Conservation (phyloP, 1,140 invertebrate genomes). For the Coptotermes formosanus region DNA sequence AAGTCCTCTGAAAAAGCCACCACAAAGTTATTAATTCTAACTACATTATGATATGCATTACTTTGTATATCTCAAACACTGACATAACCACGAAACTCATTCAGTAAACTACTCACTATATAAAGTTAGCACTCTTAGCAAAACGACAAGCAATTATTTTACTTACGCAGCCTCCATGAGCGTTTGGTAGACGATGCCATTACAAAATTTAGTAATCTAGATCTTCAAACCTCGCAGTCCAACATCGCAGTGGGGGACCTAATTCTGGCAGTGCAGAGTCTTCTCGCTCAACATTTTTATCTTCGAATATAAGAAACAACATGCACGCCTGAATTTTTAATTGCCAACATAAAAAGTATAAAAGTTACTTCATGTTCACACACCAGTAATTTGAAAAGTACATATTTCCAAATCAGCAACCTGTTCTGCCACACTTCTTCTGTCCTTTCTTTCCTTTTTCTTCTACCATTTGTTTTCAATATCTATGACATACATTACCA, state of each 20-base stretch:
- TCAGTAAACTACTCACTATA: not conserved
- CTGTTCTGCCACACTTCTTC: conserved; percentile 33
- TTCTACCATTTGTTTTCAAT: not conserved
- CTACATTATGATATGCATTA: no score
- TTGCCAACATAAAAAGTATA: conserved; percentile 27
- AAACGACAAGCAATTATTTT: not conserved
- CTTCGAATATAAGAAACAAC: not conserved
- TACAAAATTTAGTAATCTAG: conserved; percentile 45
- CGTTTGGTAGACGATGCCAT: conserved; percentile 57
- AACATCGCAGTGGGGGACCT: conserved; percentile 37
- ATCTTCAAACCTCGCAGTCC: conserved; percentile 39
- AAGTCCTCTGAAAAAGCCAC: conserved; percentile 77
- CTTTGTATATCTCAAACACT: no score
- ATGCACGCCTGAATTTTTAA: not conserved
- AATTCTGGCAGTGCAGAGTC: not conserved
- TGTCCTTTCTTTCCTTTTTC: not conserved
- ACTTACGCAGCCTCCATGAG: conserved; percentile 51
- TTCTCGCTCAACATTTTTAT: not conserved
- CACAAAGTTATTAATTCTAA: no score
- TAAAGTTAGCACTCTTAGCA: not conserved
- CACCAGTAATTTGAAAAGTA: conserved; percentile 28
- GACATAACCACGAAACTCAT: no score
- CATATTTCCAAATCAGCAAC: conserved; percentile 41
- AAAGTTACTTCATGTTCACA: conserved; percentile 23
- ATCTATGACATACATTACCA: conserved; percentile 36